Evolutionary conservation across 1,140 invertebrate species (phyloP).

Genomic region (Vanessa atalanta): DNA sequence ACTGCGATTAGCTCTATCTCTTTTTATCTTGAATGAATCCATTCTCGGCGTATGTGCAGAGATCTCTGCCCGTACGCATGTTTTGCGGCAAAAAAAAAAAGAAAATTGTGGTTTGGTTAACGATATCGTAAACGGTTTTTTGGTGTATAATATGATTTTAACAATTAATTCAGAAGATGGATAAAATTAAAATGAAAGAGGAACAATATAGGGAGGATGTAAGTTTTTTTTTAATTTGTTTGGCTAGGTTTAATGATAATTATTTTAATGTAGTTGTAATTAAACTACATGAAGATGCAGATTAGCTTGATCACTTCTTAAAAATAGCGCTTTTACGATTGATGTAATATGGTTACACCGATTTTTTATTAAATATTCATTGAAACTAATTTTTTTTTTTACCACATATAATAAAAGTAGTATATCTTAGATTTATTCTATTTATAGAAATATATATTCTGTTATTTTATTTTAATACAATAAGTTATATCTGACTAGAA

Average conservation of each 20-base stretch:
- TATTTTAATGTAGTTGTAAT: too few species aligned
- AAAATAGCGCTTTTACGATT: too few species aligned
- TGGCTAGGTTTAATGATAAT: neutral
- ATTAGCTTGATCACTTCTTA: too few species aligned
- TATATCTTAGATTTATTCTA: too few species aligned
- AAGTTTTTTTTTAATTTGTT: constrained; percentile 12
- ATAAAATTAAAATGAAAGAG: constrained; percentile 8
- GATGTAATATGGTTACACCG: too few species aligned
- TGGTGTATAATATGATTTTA: neutral
- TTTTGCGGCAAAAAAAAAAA: constrained; percentile 23
- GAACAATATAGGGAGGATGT: constrained; percentile 20
- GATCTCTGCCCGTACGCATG: constrained; percentile 37
- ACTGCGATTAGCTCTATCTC: constrained; percentile 33
- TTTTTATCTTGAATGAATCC: constrained; percentile 34
- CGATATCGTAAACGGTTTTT: neutral
- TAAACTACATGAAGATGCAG: too few species aligned
- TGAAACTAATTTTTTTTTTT: too few species aligned
- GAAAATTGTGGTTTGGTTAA: constrained; percentile 15
- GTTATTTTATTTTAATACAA: too few species aligned
- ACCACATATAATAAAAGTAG: too few species aligned
- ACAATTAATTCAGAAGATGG: neutral
- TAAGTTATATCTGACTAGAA: too few species aligned
- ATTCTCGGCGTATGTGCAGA: constrained; percentile 29
- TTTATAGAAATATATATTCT: too few species aligned
- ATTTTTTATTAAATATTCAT: too few species aligned